Base-by-base conservation (phyloP, 2,113 vertebrate species). In the Rousettus leschenaultii region DNA sequence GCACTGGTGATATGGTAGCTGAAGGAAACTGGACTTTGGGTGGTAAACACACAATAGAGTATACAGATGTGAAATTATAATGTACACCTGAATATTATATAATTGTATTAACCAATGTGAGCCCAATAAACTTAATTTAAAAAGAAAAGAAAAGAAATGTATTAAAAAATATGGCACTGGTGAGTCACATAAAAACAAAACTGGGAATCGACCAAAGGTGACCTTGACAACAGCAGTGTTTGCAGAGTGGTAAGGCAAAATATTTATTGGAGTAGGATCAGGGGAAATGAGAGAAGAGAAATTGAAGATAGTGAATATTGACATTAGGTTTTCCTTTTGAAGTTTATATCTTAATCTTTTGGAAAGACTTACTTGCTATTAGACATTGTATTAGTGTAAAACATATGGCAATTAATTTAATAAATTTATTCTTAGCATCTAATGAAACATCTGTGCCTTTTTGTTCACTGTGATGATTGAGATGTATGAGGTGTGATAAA, bases 401-500 rank as follows among this genome's bases (percentile, higher is more conserved):
- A 96, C 15, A 89, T 86, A 79, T 85, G 43, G 35, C 75, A 97
- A 90, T 98, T 98, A 98, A 96, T 96, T 97, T 92, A 97, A 95
- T 96, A 95, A 96, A 97, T 97, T 87, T 63, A 77, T 97, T 97
- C 94, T 97, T 88, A 92, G 84, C 87, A 95, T 96, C 65, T 98
- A 98, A 95, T 97, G 80, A 98, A 98, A 98, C 96, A 98, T 98
- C 97, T 98, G 97, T 95, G 97, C 92, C 83, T 96, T 97, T 98
- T 98, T 98, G 94, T 96, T 97, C 92, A 97, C 33, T 97, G 86
- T 95, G 83, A 90, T 98, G 97, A 98, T 94, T 98, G 97, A 98
- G 97, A 98, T 96, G 40, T 98, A 97, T 97, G 91, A 74, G 80
- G 94, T 97, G 77, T 35, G 97, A 89, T 45, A 73, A 97, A 90